Evolutionary conservation across 2,797 vertebrate genomes (phyloP), one percentile per base, ranked within the genome.

Genomic region (Pseudopleuronectes americanus): DNA sequence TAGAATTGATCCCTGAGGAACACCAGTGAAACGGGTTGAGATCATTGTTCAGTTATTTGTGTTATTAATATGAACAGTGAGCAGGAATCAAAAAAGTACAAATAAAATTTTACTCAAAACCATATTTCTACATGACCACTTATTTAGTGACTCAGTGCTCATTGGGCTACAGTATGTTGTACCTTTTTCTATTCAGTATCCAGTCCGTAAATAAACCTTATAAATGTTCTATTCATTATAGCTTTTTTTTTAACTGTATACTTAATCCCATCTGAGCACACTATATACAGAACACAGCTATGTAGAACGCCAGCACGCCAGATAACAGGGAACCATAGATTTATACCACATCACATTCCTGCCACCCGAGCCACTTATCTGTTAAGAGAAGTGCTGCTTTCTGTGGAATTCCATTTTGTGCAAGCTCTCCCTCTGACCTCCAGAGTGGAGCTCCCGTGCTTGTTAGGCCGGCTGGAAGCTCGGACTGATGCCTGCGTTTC

Each of bases 401-500:
- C 84, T 88, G 74, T 89, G 82, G 86, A 88, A 91, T 91, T 89
- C 84, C 87, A 88, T 90, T 89, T 58, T 90, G 85, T 84, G 85
- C 84, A 41, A 84, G 80, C 79, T 79, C 84, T 88, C 47, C 64
- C 76, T 84, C 80, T 90, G 91, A 92, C 90, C 87, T 90, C 89
- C 85, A 81, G 68, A 83, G 79, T 85, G 82, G 79, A 84, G 89
- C 81, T 89, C 71, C 89, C 24, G 63, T 84, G 78, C 91, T 93
- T 88, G 90, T 94, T 93, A 93, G 88, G 78, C 87, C 9, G 65
- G 84, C 83, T 90, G 89, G 87, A 85, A 85, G 85, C 89, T 87
- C 82, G 66, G 84, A 87, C 85, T 91, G 90, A 93, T 92, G 91
- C 87, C 89, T 91, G 86, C 56, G 77, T 87, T 94, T 94, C 92